Evolutionary conservation across 2,888 invertebrate genomes (phyloP).

Genomic region (Agrotis ipsilon): DNA sequence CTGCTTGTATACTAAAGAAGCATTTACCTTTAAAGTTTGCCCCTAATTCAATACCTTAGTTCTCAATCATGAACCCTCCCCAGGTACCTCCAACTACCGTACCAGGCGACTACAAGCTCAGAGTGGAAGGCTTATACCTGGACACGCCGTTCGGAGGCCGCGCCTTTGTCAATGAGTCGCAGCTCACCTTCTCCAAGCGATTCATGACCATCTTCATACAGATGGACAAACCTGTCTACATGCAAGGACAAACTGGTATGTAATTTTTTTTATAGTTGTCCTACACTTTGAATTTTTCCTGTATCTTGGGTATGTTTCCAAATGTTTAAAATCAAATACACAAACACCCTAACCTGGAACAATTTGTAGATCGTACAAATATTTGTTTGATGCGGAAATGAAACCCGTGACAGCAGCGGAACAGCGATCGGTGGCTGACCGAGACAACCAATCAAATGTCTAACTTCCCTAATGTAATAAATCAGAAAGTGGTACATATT

Average conservation of each 20-base stretch:
- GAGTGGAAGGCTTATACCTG: slow-evolving; percentile 95
- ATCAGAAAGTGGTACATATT: no score
- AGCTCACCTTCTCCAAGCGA: slow-evolving; percentile 95
- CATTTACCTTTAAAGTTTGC: neutral
- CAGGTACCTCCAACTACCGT: slow-evolving; percentile 96
- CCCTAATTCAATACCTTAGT: neutral
- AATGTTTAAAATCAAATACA: no score
- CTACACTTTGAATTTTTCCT: no score
- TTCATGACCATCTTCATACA: slow-evolving; percentile 99
- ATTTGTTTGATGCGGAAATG: no score
- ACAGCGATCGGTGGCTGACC: no score
- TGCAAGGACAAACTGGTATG: slow-evolving; percentile 96
- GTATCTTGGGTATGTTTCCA: no score
- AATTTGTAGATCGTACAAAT: no score
- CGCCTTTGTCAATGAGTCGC: slow-evolving; percentile 97
- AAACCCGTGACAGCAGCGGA: no score
- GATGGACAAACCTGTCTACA: slow-evolving; percentile 98
- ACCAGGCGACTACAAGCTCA: slow-evolving; percentile 95
- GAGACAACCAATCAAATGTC: no score
- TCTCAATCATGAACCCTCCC: neutral
- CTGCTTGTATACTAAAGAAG: no score
- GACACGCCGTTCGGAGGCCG: slow-evolving; percentile 96
- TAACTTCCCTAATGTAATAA: no score
- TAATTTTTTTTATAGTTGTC: neutral
- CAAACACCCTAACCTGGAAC: no score